phyloP scores from a whole-genome alignment of 2,888 invertebrate species.

The Cactoblastis cactorum region DNA sequence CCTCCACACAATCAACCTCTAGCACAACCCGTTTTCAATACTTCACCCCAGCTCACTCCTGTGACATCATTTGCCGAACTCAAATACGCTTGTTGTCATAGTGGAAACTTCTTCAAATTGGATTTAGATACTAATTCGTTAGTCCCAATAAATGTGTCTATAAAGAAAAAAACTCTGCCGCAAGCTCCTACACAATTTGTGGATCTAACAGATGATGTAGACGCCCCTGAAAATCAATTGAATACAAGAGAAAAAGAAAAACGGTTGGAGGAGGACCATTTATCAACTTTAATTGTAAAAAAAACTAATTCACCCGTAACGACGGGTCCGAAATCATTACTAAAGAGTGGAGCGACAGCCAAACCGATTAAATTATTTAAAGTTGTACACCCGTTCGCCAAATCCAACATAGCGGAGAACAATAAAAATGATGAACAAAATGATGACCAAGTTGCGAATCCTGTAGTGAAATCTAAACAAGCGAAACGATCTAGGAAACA shows the following conservation, averaged over 20 bases:
- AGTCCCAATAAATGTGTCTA: slow-evolving; percentile 51
- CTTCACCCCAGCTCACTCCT: slow-evolving; percentile 29
- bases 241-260: background rate
- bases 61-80: slow-evolving; percentile 51
- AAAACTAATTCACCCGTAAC: background rate
- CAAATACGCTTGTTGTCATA: slow-evolving; percentile 46
- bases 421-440: slow-evolving; percentile 17
- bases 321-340: background rate
- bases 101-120: slow-evolving; percentile 54
- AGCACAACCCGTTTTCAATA: background rate
- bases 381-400: slow-evolving; percentile 21
- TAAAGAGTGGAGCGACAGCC: slow-evolving; percentile 13
- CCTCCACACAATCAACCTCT: background rate
- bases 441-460: background rate
- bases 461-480: background rate
- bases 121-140: slow-evolving; percentile 48
- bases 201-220: slow-evolving; percentile 55
- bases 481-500: background rate
- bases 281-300: background rate
- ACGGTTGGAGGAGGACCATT: background rate
- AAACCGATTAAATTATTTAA: slow-evolving; percentile 41
- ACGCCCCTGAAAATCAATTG: slow-evolving; percentile 13
- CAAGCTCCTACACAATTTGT: slow-evolving; percentile 28
- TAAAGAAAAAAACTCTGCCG: slow-evolving; percentile 36
- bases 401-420: slow-evolving; percentile 17